Base-by-base conservation (phyloP, 1,140 invertebrate species). In the Drosophila teissieri region DNA sequence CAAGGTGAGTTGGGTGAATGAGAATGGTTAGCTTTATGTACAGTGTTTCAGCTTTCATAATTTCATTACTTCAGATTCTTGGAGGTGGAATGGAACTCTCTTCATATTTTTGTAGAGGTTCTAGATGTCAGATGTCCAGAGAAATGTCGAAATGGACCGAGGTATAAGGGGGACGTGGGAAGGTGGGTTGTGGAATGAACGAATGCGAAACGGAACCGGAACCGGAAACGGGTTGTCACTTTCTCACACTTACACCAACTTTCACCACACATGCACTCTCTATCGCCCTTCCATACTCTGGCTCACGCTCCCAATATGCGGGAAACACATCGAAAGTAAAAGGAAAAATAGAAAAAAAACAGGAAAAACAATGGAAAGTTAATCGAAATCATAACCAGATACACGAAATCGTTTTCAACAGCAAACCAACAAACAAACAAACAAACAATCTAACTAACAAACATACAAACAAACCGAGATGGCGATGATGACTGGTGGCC, bases 381-480 rank as follows among this genome's bases (percentile, higher is more conserved):
- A 36, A 24, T 49, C 14, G 14, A 67, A 49, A 64, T 67, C 11
- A 51, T 60, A 62, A 51, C 22, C 45, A 52, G 45, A 74, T 34
- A 74, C 39, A 42, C 19, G 46, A 34, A 58, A 65, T 75, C 54
- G 34, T 75, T 76, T 52, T 37, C 44, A 67, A 64, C 69, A 74
- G 68, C 70, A 53, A 75, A 75, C 73, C 57, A 75, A 75, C 73
- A 65, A 75, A 72, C 42, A 55, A 48, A 52, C 57, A 15, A 55
- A 27, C 65, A 36, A 55, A 40, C 61, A 40, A 55, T 49, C 60
- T 63, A 63, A 74, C 58, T 36, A 74, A 52, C 70, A 52, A 45
- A 75, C 61, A 49, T 52, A 74, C 70, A 74, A 63, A 64, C 72
- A 75, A 76, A 75, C 60, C 53, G 53, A 65, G 48, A 67, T 64